phyloP scores from a whole-genome alignment of 2,113 vertebrate species.

The Protobothrops flavoviridis region DNA sequence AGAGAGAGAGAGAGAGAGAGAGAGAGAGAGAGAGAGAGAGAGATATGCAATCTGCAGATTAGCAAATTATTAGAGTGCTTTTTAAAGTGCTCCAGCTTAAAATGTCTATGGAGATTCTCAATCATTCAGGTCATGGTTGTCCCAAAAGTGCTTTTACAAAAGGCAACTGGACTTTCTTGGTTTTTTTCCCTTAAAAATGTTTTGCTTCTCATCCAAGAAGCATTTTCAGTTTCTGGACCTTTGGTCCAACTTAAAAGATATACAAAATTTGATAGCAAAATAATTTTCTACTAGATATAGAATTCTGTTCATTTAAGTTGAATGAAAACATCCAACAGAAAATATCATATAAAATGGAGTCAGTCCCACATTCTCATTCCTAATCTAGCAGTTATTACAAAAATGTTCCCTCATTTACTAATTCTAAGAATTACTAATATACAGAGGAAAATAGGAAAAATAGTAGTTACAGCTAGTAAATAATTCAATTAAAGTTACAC shows the following conservation, averaged over 20 bases:
- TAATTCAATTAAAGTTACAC: conserved; percentile 2
- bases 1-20: no score
- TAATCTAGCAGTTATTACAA: not conserved
- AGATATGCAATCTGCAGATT: not conserved
- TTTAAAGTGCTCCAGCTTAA: not conserved
- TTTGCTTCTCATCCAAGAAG: not conserved
- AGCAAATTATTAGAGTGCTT: not conserved
- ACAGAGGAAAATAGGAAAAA: not conserved
- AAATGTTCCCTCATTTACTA: conserved; percentile 2
- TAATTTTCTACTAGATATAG: not conserved
- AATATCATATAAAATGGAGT: not conserved
- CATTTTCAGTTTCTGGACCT: not conserved
- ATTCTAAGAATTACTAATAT: not conserved
- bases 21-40: no score
- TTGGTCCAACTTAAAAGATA: not conserved
- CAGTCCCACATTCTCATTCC: not conserved
- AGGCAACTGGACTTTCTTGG: not conserved
- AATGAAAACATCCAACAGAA: not conserved
- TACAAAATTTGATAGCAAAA: not conserved
- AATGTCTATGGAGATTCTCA: no score
- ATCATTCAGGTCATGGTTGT: not conserved
- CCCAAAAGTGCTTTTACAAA: not conserved
- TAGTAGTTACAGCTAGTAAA: not conserved
- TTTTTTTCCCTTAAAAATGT: not conserved
- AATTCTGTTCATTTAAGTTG: not conserved